Conservation (phyloP, 2,113 vertebrate species). For the Spea bombifrons region DNA sequence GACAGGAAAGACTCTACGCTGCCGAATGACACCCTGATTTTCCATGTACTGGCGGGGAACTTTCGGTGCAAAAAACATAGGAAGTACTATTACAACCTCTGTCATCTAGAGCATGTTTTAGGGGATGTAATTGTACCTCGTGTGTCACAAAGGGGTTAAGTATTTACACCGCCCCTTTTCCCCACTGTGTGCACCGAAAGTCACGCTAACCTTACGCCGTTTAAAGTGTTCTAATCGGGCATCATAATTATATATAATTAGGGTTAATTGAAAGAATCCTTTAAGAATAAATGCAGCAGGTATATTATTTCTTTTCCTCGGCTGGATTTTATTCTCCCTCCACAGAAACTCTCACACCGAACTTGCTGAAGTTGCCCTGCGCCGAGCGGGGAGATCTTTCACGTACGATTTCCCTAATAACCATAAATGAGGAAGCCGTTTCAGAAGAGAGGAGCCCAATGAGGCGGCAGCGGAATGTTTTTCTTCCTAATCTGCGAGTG, state of each 20-base stretch:
- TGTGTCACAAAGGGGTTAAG: too few species aligned
- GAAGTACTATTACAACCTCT: too few species aligned
- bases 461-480: slow-evolving; percentile 27
- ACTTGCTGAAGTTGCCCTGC: background rate
- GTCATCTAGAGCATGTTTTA: too few species aligned
- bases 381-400: slow-evolving; percentile 10
- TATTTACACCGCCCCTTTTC: background rate
- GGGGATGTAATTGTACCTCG: too few species aligned
- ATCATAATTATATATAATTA: slow-evolving; percentile 7
- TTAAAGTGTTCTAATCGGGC: background rate
- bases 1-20: too few species aligned
- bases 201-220: background rate
- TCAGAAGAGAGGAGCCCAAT: slow-evolving; percentile 29
- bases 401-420: slow-evolving; percentile 44
- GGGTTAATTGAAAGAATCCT: background rate
- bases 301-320: background rate
- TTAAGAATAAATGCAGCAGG: background rate
- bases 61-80: too few species aligned
- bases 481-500: slow-evolving; percentile 32
- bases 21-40: too few species aligned
- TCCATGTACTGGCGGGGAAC: too few species aligned
- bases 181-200: background rate
- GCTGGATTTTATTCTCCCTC: background rate
- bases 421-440: slow-evolving; percentile 39
- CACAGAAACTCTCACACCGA: background rate